A percentile compares a stretch with the other conserved stretches of the same genome.
phyloP scores from a whole-genome alignment of 2,113 vertebrate genomes.

The Crotalus helleri region DNA sequence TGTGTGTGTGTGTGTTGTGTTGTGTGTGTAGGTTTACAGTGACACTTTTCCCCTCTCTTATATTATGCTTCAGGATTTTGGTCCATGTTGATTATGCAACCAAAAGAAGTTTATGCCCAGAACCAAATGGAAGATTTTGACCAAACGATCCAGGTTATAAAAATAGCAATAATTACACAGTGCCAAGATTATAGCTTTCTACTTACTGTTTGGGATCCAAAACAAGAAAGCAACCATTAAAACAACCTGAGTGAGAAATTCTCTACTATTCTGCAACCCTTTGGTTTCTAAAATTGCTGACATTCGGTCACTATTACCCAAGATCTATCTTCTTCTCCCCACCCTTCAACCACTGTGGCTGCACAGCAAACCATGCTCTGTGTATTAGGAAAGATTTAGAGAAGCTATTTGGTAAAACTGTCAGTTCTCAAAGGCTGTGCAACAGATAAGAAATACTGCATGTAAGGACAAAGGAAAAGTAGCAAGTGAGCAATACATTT shows the following conservation, averaged over 20 bases:
- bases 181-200: slow-evolving; percentile 15
- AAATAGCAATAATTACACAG: slow-evolving; percentile 24
- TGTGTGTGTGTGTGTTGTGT: background rate
- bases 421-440: background rate
- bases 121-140: slow-evolving; percentile 3
- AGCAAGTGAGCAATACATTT: background rate
- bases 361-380: background rate
- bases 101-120: background rate
- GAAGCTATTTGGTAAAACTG: background rate
- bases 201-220: slow-evolving; percentile 8
- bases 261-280: background rate
- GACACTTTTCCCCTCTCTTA: background rate
- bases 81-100: background rate
- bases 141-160: background rate
- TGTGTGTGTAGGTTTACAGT: background rate
- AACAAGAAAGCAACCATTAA: slow-evolving; percentile 14
- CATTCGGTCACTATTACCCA: background rate
- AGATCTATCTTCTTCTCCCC: background rate
- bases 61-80: background rate
- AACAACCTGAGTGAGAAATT: slow-evolving; percentile 4
- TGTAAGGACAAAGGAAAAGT: background rate
- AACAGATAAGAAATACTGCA: background rate
- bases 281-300: slow-evolving; percentile 15
- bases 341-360: background rate
- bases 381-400: background rate